A percentile compares a stretch with the other conserved stretches of the same genome.
These are phyloP conservation scores for Nasua narica DNA, from an alignment of 2,797 vertebrate species.

Conservation along the genomic window DNA sequence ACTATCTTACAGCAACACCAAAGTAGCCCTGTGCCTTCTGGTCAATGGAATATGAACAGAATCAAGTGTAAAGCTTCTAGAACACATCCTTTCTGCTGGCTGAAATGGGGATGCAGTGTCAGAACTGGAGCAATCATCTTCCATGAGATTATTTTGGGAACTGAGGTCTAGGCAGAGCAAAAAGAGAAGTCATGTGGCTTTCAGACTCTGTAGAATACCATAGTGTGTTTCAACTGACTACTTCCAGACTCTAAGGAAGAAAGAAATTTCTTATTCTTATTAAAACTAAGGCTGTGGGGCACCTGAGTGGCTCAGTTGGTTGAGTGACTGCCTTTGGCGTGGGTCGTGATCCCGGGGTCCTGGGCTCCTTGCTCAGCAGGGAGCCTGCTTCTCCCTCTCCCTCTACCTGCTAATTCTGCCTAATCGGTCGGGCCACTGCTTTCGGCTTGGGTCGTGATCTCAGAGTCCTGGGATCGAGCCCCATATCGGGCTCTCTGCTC, in stretches of 20 bases:
- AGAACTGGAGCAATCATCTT: neutral
- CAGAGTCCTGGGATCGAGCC: too few relatives aligned
- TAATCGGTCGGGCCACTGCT: too few relatives aligned
- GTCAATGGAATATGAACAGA: neutral
- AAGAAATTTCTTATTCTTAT: neutral
- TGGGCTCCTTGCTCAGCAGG: too few relatives aligned
- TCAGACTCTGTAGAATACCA: neutral
- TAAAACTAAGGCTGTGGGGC: neutral
- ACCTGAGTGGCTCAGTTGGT: neutral
- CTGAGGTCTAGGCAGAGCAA: neutral
- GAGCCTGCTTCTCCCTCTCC: too few relatives aligned
- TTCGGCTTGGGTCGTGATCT: too few relatives aligned
- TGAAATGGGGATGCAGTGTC: neutral
- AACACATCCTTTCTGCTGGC: neutral
- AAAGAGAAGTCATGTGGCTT: neutral
- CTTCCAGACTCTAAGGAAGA: neutral
- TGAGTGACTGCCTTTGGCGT: too few relatives aligned
- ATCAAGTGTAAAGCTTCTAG: neutral
- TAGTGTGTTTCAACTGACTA: neutral
- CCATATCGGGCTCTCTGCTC: too few relatives aligned
- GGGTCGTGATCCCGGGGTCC: too few relatives aligned
- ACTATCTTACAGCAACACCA: neutral
- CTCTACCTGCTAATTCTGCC: too few relatives aligned
- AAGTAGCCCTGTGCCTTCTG: neutral
- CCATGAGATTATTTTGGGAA: neutral